Base-by-base conservation (phyloP, 2,113 vertebrate species). In the Rhinichthys klamathensis region DNA sequence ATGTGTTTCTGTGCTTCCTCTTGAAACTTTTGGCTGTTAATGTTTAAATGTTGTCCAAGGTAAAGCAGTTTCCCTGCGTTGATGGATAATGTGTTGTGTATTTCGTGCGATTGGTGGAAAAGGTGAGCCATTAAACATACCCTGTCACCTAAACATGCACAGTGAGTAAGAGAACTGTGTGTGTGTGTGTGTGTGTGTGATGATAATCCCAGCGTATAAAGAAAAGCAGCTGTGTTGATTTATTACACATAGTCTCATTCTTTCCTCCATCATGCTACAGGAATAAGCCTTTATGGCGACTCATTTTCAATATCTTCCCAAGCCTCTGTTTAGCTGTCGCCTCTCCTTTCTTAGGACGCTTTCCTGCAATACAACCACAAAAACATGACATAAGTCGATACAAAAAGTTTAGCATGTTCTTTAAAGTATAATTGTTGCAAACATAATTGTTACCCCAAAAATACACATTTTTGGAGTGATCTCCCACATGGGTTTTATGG, bases 271-370 rank as follows among this genome's bases (percentile, higher is more conserved):
- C 87, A 87, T 92, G 91, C 84, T 96, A 99, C 92, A 99, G 97
- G 73, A 99, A 99, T 91, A 99, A 97, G 32, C 96, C 96, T 91
- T 94, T 97, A 82, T 98, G 97, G 90, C 96, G 92, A 94, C 95
- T 98, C 93, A 99, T 94, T 89, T 99, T 99, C 82, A 99, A 92
- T 91, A 99, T 99, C 95, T 99, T 99, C 78, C 97, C 96, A 74
- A 99, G 96, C 88, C 97, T 96, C 89, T 99, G 98, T 88, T 99
- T 99, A 88, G 98, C 97, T 1, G 97, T 99, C 74, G 96, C 97
- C 96, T 98, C 98, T 90, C 98, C 98, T 95, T 99, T 99, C 95
- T 99, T 99, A 88, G 98, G 98, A 91, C 98, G 95, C 90, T 99
- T 99, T 89, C 98, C 98, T 99, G 88, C 6, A 93, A 95, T 16